Evolutionary conservation across 2,113 vertebrate genomes (phyloP), one percentile per base, ranked within the genome.

Genomic region (Myiopsitta monachus): DNA sequence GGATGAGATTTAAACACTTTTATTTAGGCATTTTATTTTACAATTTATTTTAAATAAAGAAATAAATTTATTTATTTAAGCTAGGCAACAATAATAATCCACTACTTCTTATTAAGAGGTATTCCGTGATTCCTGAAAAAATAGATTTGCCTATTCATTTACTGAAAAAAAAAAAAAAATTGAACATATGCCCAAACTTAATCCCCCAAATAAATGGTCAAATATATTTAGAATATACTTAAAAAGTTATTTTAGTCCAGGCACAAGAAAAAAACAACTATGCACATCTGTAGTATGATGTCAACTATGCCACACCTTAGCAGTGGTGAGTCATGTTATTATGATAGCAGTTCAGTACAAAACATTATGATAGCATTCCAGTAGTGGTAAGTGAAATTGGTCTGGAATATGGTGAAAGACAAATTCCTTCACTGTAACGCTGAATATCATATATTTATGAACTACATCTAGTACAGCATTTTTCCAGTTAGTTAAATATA

Each of bases 271-370:
- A 21, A 4, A 7, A 0, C 0, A 18, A 46, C 11, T 69, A 33
- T 31, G 3, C 24, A 51, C 7, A n/a, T n/a, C 28, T 55, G 6
- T 51, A 4, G 5, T 61, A 39, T 49, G 27, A 77, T 55, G 59
- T 38, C 15, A 64, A 66, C 0, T 44, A 21, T 47, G 22, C 57
- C 3, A 0, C 33, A 64, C 2, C 2, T 74, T 38, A 33, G 7
- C 30, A 49, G 4, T 26, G 19, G 27, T 31, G 21, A 67, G 62
- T 61, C 28, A 24, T 26, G 14, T 39, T 57, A 36, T 23, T 80
- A 27, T 61, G 26, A 44, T 44, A 27, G 21, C 12, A 31, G 3
- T 79, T 51, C 10, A 49, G 5, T 44, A 38, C 0, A 1, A 61
- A 66, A 78, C 17, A 5, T 38, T 10, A 1, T 78, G 31, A 51